Evolutionary conservation across 2,797 vertebrate genomes (phyloP).

Genomic region (Micromesistius poutassou): DNA sequence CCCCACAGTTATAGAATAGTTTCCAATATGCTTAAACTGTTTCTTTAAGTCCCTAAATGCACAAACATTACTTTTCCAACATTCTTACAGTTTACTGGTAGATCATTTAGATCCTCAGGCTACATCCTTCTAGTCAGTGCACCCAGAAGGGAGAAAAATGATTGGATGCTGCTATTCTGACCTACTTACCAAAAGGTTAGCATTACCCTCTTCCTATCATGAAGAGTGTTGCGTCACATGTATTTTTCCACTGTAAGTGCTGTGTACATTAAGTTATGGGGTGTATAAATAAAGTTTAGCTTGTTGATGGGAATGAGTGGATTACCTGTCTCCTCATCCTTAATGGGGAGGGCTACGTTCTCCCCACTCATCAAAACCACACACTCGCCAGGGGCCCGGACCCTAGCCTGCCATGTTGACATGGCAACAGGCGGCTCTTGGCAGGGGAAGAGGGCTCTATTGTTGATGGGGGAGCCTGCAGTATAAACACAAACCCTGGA

Average conservation of each 20-base stretch:
- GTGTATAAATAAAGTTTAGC: background rate
- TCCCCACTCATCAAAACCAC: slow-evolving; percentile 94
- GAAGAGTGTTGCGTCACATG: background rate
- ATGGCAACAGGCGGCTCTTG: slow-evolving; percentile 96
- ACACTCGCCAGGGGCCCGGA: slow-evolving; percentile 81
- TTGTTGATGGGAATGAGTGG: slow-evolving; percentile 9
- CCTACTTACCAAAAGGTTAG: background rate
- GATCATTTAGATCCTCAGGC: background rate
- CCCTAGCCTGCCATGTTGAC: slow-evolving; percentile 93
- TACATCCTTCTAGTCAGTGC: background rate
- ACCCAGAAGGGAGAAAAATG: background rate
- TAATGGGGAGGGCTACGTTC: slow-evolving; percentile 75
- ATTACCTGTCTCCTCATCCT: slow-evolving; percentile 65
- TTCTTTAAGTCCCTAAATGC: background rate
- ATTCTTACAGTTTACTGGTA: background rate
- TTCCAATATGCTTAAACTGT: background rate
- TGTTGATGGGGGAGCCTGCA: slow-evolving; percentile 95
- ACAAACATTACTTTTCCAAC: background rate
- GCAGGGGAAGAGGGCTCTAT: slow-evolving; percentile 96
- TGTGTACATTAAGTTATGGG: background rate
- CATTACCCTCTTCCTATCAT: background rate
- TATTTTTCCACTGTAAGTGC: background rate
- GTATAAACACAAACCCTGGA: slow-evolving; percentile 94
- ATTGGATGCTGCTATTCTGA: background rate
- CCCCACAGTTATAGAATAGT: background rate